phyloP scores from a whole-genome alignment of 2,888 invertebrate genomes.

The Apamea monoglypha region DNA sequence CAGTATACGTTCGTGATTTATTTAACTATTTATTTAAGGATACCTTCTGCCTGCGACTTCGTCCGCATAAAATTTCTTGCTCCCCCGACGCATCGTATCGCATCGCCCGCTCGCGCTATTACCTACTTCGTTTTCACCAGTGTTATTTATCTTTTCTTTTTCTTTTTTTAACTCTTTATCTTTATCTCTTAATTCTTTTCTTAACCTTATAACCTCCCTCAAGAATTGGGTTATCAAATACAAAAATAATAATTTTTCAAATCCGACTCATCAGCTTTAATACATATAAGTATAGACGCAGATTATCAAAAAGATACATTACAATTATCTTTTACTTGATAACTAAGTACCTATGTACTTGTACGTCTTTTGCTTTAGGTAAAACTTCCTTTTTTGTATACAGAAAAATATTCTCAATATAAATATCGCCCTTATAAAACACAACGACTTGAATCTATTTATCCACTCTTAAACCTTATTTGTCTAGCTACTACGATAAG shows the following conservation, averaged over 20 bases:
- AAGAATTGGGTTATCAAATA: too few relatives aligned
- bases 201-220: too few relatives aligned
- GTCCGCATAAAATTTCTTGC: not conserved
- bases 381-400: not conserved
- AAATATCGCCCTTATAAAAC: not conserved
- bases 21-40: too few relatives aligned
- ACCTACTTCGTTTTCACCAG: not conserved
- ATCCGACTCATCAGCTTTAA: too few relatives aligned
- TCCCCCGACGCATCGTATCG: not conserved
- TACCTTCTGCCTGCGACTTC: not conserved
- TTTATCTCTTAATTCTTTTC: too few relatives aligned
- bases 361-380: not conserved
- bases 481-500: not conserved
- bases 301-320: not conserved
- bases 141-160: too few relatives aligned
- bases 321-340: not conserved
- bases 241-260: too few relatives aligned
- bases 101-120: not conserved
- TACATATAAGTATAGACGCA: too few relatives aligned
- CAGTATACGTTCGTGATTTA: not conserved
- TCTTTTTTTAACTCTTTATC: too few relatives aligned
- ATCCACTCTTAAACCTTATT: constrained; percentile 34
- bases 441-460: not conserved
- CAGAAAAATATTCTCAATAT: not conserved
- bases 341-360: not conserved